Percentiles rank a stretch among this genome's conserved stretches.
Evolutionary conservation across 53 echinoderm and acorn worm species (phyloP).

Genomic region (Zoroaster sp.): DNA sequence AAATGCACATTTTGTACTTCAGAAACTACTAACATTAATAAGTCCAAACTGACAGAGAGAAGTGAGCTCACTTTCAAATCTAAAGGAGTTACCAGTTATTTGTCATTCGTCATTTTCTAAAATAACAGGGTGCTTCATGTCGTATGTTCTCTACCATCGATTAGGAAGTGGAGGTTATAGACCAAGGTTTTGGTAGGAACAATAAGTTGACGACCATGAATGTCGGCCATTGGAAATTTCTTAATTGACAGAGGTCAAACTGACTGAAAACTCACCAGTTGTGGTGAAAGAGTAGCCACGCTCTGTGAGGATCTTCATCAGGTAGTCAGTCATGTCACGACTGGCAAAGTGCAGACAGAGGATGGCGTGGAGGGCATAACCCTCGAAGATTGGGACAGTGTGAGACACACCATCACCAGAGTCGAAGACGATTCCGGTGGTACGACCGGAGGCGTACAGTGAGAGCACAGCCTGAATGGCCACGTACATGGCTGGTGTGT

Average conservation of each 20-base stretch:
- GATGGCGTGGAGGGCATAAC: constrained; percentile 82
- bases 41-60: too few species aligned
- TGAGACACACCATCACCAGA: constrained; percentile 93
- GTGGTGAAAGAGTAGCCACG: constrained; percentile 83
- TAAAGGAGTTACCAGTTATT: too few species aligned
- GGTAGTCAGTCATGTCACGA: constrained; percentile 75
- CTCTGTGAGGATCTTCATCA: constrained; percentile 86
- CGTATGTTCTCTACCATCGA: too few species aligned
- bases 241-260: neutral
- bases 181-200: too few species aligned
- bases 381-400: constrained; percentile 89
- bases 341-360: constrained; percentile 75
- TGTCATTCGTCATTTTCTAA: too few species aligned
- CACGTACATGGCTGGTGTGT: constrained; percentile 74
- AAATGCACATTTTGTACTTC: too few species aligned
- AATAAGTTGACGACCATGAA: neutral
- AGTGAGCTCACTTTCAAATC: too few species aligned
- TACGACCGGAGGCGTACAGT: constrained; percentile 90
- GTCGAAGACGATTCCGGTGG: constrained; percentile 86
- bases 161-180: too few species aligned
- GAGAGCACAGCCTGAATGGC: constrained; percentile 92
- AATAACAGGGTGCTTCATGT: too few species aligned
- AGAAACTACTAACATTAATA: too few species aligned
- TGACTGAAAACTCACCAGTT: constrained; percentile 83
- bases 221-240: neutral